Evolutionary conservation across 2,797 vertebrate genomes (phyloP).

Genomic region (Gambelia wislizenii): DNA sequence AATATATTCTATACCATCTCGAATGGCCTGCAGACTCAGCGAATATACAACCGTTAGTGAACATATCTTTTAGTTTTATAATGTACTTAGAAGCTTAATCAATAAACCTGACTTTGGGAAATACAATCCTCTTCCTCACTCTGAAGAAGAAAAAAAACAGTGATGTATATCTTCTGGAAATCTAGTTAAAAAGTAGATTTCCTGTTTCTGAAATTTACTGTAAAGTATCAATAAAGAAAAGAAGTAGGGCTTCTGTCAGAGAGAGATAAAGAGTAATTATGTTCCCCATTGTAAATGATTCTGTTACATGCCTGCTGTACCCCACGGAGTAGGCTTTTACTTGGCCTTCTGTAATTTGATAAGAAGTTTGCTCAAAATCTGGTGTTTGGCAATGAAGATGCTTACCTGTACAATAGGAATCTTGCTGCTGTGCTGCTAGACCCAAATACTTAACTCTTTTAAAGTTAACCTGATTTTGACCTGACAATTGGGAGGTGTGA

Average conservation of each 20-base stretch:
- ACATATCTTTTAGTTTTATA: conserved; percentile 69
- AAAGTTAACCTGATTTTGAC: conserved; percentile 6
- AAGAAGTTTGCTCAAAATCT: neutral
- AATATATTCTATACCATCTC: conserved; percentile 56
- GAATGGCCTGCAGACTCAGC: conserved; percentile 66
- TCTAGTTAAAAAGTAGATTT: conserved; percentile 40
- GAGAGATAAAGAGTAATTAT: conserved; percentile 12
- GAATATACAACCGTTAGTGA: conserved; percentile 53
- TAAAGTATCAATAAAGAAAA: conserved; percentile 36
- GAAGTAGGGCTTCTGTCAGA: neutral
- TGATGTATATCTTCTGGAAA: conserved; percentile 60
- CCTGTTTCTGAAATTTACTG: conserved; percentile 38
- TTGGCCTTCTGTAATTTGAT: conserved; percentile 15
- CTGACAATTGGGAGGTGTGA: neutral
- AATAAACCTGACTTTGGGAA: conserved; percentile 75
- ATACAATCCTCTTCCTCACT: conserved; percentile 56
- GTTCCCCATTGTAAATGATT: conserved; percentile 9
- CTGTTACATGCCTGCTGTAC: neutral
- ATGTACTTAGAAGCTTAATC: conserved; percentile 68
- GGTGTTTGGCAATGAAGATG: neutral
- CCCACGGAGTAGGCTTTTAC: neutral
- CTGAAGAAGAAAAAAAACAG: conserved; percentile 42
- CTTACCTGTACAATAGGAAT: neutral
- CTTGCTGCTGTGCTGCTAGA: neutral
- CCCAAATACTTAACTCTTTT: neutral